A percentile compares a stretch with the other conserved stretches of the same genome.
phyloP scores from a whole-genome alignment of 64 coral and sea anemone genomes.

The Actinia tenebrosa region DNA sequence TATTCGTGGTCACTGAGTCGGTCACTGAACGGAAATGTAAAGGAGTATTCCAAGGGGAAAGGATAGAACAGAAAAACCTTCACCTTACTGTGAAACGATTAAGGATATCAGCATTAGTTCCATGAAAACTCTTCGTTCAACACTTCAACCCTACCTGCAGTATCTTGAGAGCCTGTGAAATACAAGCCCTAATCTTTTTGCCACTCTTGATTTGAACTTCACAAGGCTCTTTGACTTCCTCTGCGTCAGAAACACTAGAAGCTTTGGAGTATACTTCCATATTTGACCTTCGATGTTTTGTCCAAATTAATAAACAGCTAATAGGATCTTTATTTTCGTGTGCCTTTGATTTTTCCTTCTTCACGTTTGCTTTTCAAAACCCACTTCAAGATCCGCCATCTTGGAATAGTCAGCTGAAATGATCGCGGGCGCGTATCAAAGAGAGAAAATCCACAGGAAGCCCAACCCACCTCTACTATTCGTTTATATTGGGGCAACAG shows the following conservation, averaged over 20 bases:
- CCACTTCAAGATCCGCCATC: not conserved
- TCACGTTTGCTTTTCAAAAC: not conserved
- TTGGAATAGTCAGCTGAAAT: not conserved
- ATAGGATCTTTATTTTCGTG: not conserved
- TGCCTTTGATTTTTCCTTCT: not conserved
- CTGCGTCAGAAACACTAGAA: not conserved
- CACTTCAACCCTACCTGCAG: conserved; percentile 43
- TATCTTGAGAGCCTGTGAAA: conserved; percentile 50
- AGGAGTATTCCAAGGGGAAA: not conserved
- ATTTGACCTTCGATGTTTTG: not conserved
- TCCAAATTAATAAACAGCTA: not conserved
- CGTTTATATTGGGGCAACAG: too few species aligned
- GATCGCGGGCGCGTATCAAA: not conserved
- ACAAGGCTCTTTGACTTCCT: conserved; percentile 27
- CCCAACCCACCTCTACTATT: not conserved
- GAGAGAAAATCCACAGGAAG: not conserved
- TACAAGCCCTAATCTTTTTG: conserved; percentile 63
- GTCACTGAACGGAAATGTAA: not conserved
- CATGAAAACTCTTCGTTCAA: not conserved
- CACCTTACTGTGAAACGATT: not conserved
- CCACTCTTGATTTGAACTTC: conserved; percentile 75
- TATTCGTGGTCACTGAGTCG: too few species aligned
- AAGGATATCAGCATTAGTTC: not conserved
- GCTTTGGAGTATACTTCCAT: conserved; percentile 73
- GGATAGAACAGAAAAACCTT: not conserved